These are phyloP conservation scores for Meloidogyne floridensis DNA, from an alignment of 1,140 invertebrate genomes.

Conservation along the genomic window DNA sequence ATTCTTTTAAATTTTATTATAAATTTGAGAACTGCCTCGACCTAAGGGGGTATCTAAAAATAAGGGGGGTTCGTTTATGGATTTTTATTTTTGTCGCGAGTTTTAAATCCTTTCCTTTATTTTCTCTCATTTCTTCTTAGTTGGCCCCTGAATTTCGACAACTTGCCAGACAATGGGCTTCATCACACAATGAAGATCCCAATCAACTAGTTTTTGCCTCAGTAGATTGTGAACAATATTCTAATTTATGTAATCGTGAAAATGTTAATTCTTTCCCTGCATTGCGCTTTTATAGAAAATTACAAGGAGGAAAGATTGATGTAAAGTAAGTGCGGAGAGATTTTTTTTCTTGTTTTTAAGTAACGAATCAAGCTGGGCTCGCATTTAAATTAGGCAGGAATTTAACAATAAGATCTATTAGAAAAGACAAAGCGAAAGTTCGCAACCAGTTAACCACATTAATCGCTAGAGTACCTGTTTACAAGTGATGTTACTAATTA, in stretches of 20 bases:
- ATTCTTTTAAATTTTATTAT: too few relatives aligned
- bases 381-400: too few relatives aligned
- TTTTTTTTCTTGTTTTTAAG: slow-evolving; percentile 10
- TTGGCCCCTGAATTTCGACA: slow-evolving; percentile 61
- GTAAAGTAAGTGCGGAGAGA: neutral
- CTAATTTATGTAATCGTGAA: slow-evolving; percentile 71
- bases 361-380: too few relatives aligned
- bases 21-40: too few relatives aligned
- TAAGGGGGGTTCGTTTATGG: too few relatives aligned
- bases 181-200: neutral
- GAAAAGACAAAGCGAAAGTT: too few relatives aligned
- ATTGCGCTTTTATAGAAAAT: slow-evolving; percentile 73
- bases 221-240: slow-evolving; percentile 74
- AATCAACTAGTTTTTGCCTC: slow-evolving; percentile 71
- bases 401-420: too few relatives aligned
- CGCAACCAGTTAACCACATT: too few relatives aligned
- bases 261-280: slow-evolving; percentile 75
- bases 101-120: neutral
- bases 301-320: slow-evolving; percentile 9
- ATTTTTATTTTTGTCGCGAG: neutral
- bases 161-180: slow-evolving; percentile 43
- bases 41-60: too few relatives aligned
- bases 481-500: too few relatives aligned
- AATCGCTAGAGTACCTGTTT: too few relatives aligned
- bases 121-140: slow-evolving; percentile 29